Evolutionary conservation across 35 echinoderm and acorn worm species (phyloP), one percentile per base, ranked within the genome.

Genomic region (Heliocidaris tuberculata): DNA sequence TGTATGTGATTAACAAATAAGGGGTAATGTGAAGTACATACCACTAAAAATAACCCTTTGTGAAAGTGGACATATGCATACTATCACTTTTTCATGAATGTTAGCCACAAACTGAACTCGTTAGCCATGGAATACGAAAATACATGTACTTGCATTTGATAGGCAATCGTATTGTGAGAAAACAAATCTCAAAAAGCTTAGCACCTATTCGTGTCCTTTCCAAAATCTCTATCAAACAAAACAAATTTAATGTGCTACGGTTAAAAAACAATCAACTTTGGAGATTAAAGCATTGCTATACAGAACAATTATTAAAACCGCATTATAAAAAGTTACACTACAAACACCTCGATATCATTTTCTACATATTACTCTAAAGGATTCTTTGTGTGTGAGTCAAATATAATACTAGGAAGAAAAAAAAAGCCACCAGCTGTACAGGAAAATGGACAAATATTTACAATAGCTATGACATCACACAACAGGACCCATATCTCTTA

Each of bases 361-460:
- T 78, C 65, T 78, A 78, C 19, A 78, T 78, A 56, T 78, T 27
- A 21, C 65, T n/a, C 21, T 27, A 78, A 78, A 78, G 17, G 65
- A 27, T 78, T 70, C 27, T 78, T 78, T 78, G 21, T 78, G 19
- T 78, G 4, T 78, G 17, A 27, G 65, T 78, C 7, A 78, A n/a
- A 78, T 78, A 78, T n/a, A 78, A 78, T 78, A 78, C 3, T 78
- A 78, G 21, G n/a, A n/a, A n/a, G n/a, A n/a, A n/a, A 78, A 78
- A 78, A 70, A 78, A 78, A n/a, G 27, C 27, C 8, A 78, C 65
- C 65, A 27, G 65, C 17, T 78, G 65, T 78, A 78, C 65, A 78
- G 65, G 65, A 78, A 78, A 78, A 78, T 78, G 65, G 65, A 78
- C 65, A 78, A 78, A 78, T 78, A 78, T 78, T 78, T 78, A 78